Conservation (phyloP, 2,888 invertebrate genomes). For the Eupithecia dodoneata region DNA sequence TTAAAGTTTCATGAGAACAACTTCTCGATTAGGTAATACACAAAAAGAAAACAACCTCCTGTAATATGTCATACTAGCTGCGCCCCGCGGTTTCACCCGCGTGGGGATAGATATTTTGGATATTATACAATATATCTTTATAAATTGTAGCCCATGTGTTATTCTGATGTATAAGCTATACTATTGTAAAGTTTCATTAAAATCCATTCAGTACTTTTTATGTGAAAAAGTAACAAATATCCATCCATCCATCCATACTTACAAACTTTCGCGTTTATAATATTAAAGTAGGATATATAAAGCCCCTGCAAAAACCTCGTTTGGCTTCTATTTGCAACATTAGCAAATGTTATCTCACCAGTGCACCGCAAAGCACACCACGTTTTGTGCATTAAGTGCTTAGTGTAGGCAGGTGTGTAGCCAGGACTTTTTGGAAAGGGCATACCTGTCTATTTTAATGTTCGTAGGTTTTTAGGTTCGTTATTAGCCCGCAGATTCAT, state of each 20-base stretch:
- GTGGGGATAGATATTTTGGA: too few relatives aligned
- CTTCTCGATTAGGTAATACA: background rate
- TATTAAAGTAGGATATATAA: background rate
- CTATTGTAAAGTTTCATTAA: too few relatives aligned
- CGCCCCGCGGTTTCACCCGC: too few relatives aligned
- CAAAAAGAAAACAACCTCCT: constrained; percentile 22
- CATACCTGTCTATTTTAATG: background rate
- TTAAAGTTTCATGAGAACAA: background rate
- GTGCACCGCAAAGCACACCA: constrained; percentile 33
- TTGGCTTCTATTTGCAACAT: constrained; percentile 43
- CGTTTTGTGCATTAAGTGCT: constrained; percentile 34
- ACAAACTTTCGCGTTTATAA: too few relatives aligned
- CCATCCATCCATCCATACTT: too few relatives aligned
- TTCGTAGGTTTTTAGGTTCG: background rate
- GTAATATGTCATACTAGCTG: constrained; percentile 22
- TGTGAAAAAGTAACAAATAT: too few relatives aligned
- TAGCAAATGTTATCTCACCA: constrained; percentile 41
- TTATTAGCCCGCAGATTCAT: background rate
- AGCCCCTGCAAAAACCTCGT: constrained; percentile 37
- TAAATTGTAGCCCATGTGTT: too few relatives aligned
- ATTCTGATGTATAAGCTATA: too few relatives aligned
- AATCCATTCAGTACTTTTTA: too few relatives aligned
- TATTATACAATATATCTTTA: too few relatives aligned
- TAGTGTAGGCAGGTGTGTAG: background rate
- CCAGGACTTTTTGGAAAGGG: background rate